Base-by-base conservation (phyloP, 1,140 invertebrate genomes). In the Brachionus rubens region DNA sequence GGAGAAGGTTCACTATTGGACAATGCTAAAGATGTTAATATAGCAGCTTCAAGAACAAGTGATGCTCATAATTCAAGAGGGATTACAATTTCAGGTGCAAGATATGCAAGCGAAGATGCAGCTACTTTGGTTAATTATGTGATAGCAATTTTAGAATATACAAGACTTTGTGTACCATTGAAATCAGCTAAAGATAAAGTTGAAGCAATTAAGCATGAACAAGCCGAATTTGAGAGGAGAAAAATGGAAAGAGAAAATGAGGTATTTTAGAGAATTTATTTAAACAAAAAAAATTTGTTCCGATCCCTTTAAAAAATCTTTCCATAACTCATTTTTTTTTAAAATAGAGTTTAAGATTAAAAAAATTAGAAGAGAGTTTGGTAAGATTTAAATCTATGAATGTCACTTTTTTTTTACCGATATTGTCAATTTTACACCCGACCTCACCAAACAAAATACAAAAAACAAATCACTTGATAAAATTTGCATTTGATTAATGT, bases 101-200 rank as follows among this genome's bases (percentile, higher is more conserved):
- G 83, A 67, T 84, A 83, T 77, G 80, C 83, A 26, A 84, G 83
- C 77, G 83, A 85, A 65, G 84, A 84, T 70, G 83, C 81, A 54
- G 83, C 83, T 30, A 81, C 79, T 6, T 77, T 85, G 33, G 82
- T 85, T 6, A 81, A 85, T 68, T 85, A 84, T 77, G 83, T 82
- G 6, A 83, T 85, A 21, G 82, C 83, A 36, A 82, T 85, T n/a
- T 81, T 84, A 14, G 84, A 84, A 77, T 85, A 83, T 79, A 80
- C 82, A 1, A 77, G 80, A 28, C 79, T 82, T 6, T 84, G 82
- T 79, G 79, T 79, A 10, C 83, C 82, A 33, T 79, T 84, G 21
- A 82, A 81, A 56, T 77, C 77, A 24, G 65, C 82, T 9, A 76
- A 81, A 30, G 82, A 85, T 62, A 79, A 78, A 26, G 78, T 82